phyloP scores from a whole-genome alignment of 2,888 invertebrate species.

The Euzophera pinguis region DNA sequence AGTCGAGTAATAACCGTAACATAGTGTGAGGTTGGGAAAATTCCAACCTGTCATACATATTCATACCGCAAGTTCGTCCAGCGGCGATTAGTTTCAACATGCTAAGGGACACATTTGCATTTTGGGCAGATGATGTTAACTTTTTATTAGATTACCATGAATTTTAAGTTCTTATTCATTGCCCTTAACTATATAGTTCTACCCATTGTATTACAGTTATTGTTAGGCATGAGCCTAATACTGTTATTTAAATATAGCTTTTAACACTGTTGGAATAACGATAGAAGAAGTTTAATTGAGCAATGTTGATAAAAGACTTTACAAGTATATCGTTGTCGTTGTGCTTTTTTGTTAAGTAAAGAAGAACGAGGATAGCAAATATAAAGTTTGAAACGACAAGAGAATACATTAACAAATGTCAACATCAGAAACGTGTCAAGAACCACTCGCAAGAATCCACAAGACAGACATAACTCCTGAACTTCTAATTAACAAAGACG shows the following conservation, averaged over 20 bases:
- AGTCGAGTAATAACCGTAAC: background rate
- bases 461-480: background rate
- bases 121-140: constrained; percentile 32
- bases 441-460: background rate
- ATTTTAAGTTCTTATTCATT: constrained; percentile 3
- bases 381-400: no score
- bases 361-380: no score
- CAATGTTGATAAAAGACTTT: no score
- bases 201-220: background rate
- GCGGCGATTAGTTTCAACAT: constrained; percentile 36
- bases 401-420: no score
- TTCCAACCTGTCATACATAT: constrained; percentile 30
- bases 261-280: no score
- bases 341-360: no score
- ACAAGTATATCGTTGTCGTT: no score
- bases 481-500: constrained; percentile 2
- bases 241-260: no score
- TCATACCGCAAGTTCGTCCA: constrained; percentile 45
- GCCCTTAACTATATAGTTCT: background rate
- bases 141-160: constrained; percentile 42
- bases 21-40: constrained; percentile 4
- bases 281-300: no score
- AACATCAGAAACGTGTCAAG: no score
- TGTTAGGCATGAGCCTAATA: background rate
- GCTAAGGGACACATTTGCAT: constrained; percentile 47